Conservation (phyloP, 2,113 vertebrate species). For the Pluvialis apricaria region DNA sequence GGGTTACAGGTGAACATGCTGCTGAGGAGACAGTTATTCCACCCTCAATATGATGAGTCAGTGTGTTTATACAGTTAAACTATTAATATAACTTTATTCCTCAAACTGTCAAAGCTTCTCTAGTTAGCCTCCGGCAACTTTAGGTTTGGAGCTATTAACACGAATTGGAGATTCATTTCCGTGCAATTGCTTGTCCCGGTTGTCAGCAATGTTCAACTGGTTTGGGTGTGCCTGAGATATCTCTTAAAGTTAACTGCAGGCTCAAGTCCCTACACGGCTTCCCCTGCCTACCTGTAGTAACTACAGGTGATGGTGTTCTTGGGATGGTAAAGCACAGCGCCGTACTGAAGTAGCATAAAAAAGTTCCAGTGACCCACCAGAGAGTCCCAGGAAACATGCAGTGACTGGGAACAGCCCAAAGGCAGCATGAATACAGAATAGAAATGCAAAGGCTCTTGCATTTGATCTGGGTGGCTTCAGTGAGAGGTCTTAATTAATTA, state of each 20-base stretch:
- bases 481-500: not conserved
- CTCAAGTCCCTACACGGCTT: not conserved
- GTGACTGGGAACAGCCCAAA: not conserved
- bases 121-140: not conserved
- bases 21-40: not conserved
- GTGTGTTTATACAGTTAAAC: not conserved
- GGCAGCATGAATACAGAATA: not conserved
- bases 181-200: not conserved
- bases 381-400: not conserved
- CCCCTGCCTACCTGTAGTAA: not conserved
- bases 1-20: not conserved
- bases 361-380: not conserved
- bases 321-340: not conserved
- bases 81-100: not conserved
- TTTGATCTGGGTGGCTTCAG: not conserved
- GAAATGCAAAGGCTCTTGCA: rapidly evolving
- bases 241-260: not conserved
- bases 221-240: not conserved
- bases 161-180: not conserved
- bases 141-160: not conserved
- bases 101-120: not conserved
- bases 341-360: not conserved
- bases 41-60: not conserved
- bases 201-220: rapidly evolving
- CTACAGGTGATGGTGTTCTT: not conserved